Percentiles rank a stretch among this genome's conserved stretches.
Conservation (phyloP, 2,113 vertebrate species). For the Lophotis ruficrista region DNA sequence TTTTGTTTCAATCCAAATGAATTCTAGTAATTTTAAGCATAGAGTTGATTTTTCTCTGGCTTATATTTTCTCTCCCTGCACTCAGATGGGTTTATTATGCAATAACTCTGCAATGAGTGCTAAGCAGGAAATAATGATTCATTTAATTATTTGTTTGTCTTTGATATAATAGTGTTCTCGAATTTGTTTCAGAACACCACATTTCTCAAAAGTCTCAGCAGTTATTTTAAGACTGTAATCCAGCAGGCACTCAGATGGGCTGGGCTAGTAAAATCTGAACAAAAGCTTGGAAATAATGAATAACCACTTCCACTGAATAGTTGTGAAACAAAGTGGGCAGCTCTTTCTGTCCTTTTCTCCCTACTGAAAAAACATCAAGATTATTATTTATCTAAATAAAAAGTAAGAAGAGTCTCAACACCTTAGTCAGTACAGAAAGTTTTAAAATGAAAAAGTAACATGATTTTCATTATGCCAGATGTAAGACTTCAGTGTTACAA, state of each 20-base stretch:
- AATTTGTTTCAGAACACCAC: neutral
- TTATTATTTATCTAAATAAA: neutral
- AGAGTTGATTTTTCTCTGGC: neutral
- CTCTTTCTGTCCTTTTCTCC: neutral
- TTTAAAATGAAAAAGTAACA: neutral
- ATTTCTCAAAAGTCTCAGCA: neutral
- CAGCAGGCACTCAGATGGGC: neutral
- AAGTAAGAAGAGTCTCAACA: neutral
- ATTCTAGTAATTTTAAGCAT: neutral
- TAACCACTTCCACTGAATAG: neutral
- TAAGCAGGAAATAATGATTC: conserved; percentile 1
- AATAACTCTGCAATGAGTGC: neutral
- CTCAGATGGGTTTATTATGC: neutral
- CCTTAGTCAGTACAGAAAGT: neutral
- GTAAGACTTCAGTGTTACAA: neutral
- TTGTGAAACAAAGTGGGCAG: neutral
- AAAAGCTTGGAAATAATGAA: neutral
- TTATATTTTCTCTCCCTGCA: neutral
- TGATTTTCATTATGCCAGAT: neutral
- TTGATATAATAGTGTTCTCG: neutral
- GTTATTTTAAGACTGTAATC: neutral
- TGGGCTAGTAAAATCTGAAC: neutral
- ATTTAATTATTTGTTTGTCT: conserved; percentile 21
- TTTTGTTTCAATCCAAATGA: neutral
- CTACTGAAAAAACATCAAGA: neutral